These are phyloP conservation scores for Onychostruthus taczanowskii DNA, from an alignment of 2,113 vertebrate species.

Conservation along the genomic window DNA sequence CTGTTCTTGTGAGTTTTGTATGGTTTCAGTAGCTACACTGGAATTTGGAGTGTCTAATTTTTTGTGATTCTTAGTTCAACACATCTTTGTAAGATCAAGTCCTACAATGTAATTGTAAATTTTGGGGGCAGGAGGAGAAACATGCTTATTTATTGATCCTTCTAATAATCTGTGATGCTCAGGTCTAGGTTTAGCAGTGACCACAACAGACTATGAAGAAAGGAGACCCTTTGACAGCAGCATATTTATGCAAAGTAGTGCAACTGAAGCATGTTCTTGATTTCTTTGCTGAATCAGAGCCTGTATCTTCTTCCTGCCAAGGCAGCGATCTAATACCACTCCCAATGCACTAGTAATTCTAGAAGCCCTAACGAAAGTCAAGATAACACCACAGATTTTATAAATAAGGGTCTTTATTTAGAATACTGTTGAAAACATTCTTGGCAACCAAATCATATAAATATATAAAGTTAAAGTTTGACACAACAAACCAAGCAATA, in stretches of 20 bases:
- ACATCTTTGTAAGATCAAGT: not conserved
- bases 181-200: not conserved
- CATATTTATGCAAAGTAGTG: not conserved
- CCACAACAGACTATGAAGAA: not conserved
- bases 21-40: not conserved
- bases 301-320: constrained; percentile 51
- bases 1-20: not conserved
- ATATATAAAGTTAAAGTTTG: constrained; percentile 92
- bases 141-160: not conserved
- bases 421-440: constrained; percentile 72
- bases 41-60: not conserved
- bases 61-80: not conserved
- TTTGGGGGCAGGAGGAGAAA: not conserved
- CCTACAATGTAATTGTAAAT: not conserved
- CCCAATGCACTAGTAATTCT: constrained; percentile 45
- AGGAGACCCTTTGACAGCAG: not conserved
- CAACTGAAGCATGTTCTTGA: constrained; percentile 2
- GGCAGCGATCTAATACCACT: constrained; percentile 15
- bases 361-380: constrained; percentile 53
- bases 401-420: constrained; percentile 91
- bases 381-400: constrained; percentile 69
- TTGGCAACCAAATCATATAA: constrained; percentile 86
- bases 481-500: constrained; percentile 89
- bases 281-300: constrained; percentile 45
- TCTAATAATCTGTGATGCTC: not conserved